These are phyloP conservation scores for Carettochelys insculpta DNA, from an alignment of 2,113 vertebrate genomes.

Conservation along the genomic window DNA sequence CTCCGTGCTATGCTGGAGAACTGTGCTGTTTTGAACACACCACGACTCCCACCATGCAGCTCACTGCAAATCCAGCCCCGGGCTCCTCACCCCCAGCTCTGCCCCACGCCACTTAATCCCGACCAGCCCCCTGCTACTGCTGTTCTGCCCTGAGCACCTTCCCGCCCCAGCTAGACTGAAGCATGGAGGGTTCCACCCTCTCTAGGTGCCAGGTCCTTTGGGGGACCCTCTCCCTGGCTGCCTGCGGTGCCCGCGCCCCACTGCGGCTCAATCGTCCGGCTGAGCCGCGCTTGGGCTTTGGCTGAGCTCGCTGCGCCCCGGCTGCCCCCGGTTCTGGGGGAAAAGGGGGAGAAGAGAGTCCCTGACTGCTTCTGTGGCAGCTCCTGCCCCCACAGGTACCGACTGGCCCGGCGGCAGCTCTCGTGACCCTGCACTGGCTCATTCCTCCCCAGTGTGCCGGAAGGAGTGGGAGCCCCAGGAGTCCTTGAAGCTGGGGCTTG, in stretches of 20 bases:
- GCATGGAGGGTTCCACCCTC: neutral
- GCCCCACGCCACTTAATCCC: neutral
- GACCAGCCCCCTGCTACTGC: neutral
- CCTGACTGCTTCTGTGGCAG: neutral
- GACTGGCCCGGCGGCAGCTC: no score
- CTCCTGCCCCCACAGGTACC: no score
- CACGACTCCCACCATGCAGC: neutral
- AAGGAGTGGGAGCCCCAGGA: neutral
- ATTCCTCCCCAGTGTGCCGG: neutral
- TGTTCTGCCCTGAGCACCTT: neutral
- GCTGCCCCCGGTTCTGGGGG: neutral
- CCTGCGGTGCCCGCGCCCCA: neutral
- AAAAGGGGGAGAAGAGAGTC: neutral
- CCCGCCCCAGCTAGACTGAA: no score
- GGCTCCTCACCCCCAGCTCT: no score
- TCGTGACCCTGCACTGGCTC: neutral
- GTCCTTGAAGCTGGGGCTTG: rapidly evolving
- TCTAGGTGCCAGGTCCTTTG: neutral
- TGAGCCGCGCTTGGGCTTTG: neutral
- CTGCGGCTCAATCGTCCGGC: neutral
- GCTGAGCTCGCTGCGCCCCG: neutral
- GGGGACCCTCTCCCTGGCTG: neutral
- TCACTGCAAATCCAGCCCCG: no score
- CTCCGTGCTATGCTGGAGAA: neutral
- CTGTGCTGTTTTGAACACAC: neutral